These are phyloP conservation scores for Craseonycteris thonglongyai DNA, from an alignment of 2,113 vertebrate species.

Conservation along the genomic window DNA sequence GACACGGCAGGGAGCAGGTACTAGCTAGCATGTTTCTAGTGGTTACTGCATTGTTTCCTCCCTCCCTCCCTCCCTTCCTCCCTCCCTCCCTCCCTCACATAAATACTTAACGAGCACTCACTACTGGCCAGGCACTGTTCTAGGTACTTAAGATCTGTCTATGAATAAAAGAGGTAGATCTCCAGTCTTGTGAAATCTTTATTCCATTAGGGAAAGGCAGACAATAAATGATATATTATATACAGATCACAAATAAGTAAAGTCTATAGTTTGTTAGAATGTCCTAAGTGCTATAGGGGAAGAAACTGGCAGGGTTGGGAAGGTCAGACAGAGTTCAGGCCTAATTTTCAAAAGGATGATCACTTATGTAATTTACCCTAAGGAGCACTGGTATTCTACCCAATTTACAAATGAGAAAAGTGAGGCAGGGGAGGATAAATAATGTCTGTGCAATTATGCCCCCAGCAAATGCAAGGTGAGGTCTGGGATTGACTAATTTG, in stretches of 20 bases:
- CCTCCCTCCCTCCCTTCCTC: background rate
- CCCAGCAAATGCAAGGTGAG: background rate
- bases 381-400: background rate
- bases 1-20: fast-evolving
- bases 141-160: background rate
- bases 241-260: no score
- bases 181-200: background rate
- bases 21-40: background rate
- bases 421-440: background rate
- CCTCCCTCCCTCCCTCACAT: background rate
- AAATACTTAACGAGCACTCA: background rate
- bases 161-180: background rate
- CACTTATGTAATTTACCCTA: background rate
- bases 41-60: background rate
- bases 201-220: background rate
- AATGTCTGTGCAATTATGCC: background rate
- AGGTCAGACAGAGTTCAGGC: no score
- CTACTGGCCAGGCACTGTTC: no score
- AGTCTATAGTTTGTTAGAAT: background rate
- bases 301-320: background rate
- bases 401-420: background rate
- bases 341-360: background rate
- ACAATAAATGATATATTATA: background rate
- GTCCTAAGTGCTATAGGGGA: no score
- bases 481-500: background rate